Base-by-base conservation (phyloP, 2,797 vertebrate genomes). In the Rhodeus uyekii region DNA sequence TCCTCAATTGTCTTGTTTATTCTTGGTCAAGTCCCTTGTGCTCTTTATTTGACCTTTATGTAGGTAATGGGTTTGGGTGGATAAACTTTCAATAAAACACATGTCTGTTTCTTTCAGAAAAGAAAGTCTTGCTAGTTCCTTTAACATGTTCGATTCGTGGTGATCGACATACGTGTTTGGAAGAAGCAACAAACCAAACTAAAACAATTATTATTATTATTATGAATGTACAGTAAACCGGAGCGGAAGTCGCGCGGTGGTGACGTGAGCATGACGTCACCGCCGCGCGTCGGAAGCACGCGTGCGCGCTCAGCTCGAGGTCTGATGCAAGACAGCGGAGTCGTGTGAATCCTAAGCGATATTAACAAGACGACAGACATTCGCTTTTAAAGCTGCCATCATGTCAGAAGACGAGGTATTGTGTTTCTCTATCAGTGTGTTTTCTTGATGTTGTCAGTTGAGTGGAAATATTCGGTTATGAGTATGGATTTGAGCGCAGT, bases 341-440 rank as follows among this genome's bases (percentile, higher is more conserved):
- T 2, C 8, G 14, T 42, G 46, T 42, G 1, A 60, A 60, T n/a
- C n/a, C n/a, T n/a, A n/a, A n/a, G n/a, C 53, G 14, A 4, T 14
- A 6, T 74, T 44, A 27, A 7, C 7, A 46, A 34, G 19, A 36
- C 27, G 14, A 44, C 27, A 72, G 14, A 6, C 16, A 16, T 3
- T 8, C 1, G 27, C 27, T 6, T 75, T 74, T n/a, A 3, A 22
- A 22, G 19, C 36, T 68, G 46, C 22, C 32, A 63, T 55, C 69
- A 90, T 88, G 87, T 88, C 87, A 36, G 87, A 85, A 83, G 89
- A 90, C 75, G 86, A 87, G 85, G 87, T 89, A 78, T 63, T 78
- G 76, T 67, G 22, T 24, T 13, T 10, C 2, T 29, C 24, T 39
- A 10, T 67, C 44, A 16, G 12, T 27, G 13, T 34, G 2, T 34